These are phyloP conservation scores for Athalia rosae DNA, from an alignment of 2,888 invertebrate species.

Conservation along the genomic window DNA sequence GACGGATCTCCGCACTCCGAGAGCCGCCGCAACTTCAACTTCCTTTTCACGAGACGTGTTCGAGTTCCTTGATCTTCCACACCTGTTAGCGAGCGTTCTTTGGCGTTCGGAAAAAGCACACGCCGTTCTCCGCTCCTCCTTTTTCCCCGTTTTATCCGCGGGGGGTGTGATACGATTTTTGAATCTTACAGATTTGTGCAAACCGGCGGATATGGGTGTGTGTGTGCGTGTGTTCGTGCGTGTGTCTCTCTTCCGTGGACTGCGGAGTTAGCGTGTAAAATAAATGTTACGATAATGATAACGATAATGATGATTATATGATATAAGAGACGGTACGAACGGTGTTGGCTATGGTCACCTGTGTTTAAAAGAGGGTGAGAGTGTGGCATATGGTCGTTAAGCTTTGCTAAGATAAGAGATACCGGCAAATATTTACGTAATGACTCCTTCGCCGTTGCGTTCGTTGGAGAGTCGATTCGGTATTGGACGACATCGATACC, in stretches of 20 bases:
- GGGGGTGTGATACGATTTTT: too few species aligned
- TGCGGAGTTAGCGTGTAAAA: neutral
- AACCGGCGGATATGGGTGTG: too few species aligned
- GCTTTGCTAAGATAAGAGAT: slow-evolving; percentile 65
- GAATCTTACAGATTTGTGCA: too few species aligned
- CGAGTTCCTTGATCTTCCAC: too few species aligned
- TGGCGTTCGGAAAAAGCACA: too few species aligned
- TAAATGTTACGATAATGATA: neutral
- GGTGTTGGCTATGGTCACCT: slow-evolving; percentile 47
- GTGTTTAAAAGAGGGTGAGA: slow-evolving; percentile 57
- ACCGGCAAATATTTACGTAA: slow-evolving; percentile 64
- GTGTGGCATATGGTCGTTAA: slow-evolving; percentile 67
- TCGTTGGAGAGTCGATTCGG: neutral
- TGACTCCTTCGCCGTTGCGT: slow-evolving; percentile 58
- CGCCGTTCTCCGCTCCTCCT: too few species aligned
- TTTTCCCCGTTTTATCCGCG: too few species aligned
- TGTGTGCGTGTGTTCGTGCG: too few species aligned
- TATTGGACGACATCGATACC: neutral
- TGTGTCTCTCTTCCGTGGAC: neutral
- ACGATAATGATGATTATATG: neutral
- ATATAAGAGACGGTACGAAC: neutral
- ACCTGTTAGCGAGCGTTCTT: too few species aligned
- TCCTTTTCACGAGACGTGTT: too few species aligned
- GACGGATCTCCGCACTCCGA: too few species aligned
- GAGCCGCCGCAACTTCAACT: too few species aligned